These are phyloP conservation scores for Pantelozetes paolii DNA, from an alignment of 2,888 invertebrate genomes.

Conservation along the genomic window DNA sequence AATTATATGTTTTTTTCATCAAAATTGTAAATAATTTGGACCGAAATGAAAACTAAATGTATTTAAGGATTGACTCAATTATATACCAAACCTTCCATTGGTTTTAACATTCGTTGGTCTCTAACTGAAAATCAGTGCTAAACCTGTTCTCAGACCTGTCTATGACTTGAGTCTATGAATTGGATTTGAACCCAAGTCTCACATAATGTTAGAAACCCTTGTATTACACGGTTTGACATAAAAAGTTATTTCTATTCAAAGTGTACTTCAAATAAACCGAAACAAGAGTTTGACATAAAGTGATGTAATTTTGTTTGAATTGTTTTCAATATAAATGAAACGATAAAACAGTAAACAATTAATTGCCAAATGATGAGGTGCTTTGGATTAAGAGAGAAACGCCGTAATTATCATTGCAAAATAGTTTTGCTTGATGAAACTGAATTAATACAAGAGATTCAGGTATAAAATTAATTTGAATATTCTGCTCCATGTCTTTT, in stretches of 20 bases:
- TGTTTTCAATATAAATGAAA: background rate
- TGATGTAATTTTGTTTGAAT: background rate
- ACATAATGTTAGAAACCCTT: background rate
- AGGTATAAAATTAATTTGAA: slow-evolving; percentile 61
- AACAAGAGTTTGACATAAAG: background rate
- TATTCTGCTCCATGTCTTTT: background rate
- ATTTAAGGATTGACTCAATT: no score
- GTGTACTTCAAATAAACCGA: background rate
- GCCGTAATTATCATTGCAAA: slow-evolving; percentile 63
- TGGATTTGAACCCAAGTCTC: background rate
- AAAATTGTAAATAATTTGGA: no score
- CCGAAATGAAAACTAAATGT: no score
- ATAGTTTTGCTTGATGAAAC: slow-evolving; percentile 83
- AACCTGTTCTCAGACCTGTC: background rate
- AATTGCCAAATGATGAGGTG: slow-evolving; percentile 40
- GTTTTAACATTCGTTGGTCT: background rate
- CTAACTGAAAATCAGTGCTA: background rate
- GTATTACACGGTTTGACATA: background rate
- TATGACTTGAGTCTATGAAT: background rate
- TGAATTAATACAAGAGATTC: slow-evolving; percentile 80
- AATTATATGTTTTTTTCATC: no score
- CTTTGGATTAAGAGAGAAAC: slow-evolving; percentile 49
- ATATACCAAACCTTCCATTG: no score
- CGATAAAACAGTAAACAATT: background rate
- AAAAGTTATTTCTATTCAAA: background rate